These are phyloP conservation scores for Neosilurus hyrtlii DNA, from an alignment of 2,797 vertebrate species.

Conservation along the genomic window DNA sequence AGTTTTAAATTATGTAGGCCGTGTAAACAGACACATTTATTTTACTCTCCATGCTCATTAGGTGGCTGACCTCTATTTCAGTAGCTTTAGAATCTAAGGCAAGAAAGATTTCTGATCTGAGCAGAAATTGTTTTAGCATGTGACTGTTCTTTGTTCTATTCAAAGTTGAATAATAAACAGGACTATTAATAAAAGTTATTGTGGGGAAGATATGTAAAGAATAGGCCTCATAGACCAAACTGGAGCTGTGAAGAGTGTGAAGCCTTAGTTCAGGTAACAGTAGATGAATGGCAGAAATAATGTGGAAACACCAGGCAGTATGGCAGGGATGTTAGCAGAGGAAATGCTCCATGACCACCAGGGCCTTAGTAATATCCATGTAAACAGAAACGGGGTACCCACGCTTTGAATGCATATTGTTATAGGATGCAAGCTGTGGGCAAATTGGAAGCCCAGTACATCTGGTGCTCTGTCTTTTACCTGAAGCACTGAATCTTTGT, in stretches of 20 bases:
- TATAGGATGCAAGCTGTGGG: constrained; percentile 11
- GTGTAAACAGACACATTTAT: constrained; percentile 49
- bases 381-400: constrained; percentile 36
- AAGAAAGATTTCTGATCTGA: constrained; percentile 58
- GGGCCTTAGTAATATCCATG: constrained; percentile 32
- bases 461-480: neutral
- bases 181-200: constrained; percentile 60
- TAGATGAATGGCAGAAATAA: constrained; percentile 71
- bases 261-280: constrained; percentile 67
- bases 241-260: constrained; percentile 61
- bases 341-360: constrained; percentile 47
- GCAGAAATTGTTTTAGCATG: constrained; percentile 34
- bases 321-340: constrained; percentile 55
- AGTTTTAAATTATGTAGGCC: constrained; percentile 44
- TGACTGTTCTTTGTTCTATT: constrained; percentile 38
- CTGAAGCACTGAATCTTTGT: neutral
- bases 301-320: constrained; percentile 63
- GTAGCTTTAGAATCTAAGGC: constrained; percentile 54
- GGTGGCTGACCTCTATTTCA: constrained; percentile 64
- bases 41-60: constrained; percentile 46
- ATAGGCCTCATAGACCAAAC: constrained; percentile 44
- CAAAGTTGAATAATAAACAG: constrained; percentile 56
- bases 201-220: constrained; percentile 50
- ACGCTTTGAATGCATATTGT: constrained; percentile 30
- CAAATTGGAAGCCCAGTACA: neutral